Conservation (phyloP, 2,113 vertebrate genomes). For the Cisticola juncidis region DNA sequence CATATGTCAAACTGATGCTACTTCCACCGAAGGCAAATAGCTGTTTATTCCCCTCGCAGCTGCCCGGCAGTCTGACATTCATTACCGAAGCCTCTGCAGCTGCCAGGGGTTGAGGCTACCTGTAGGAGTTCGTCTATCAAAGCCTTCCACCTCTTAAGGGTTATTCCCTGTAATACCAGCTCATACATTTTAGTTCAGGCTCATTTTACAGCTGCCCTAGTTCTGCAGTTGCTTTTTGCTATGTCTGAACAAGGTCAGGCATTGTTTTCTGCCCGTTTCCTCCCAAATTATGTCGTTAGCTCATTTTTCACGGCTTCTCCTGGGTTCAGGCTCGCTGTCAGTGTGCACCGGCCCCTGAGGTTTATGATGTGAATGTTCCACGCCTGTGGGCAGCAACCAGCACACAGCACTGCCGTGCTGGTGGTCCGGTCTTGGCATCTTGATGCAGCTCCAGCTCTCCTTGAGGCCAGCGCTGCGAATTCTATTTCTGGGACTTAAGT, state of each 20-base stretch:
- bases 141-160: slow-evolving; percentile 6
- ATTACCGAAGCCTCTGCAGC: slow-evolving; percentile 36
- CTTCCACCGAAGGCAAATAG: slow-evolving; percentile 41
- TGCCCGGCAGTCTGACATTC: slow-evolving; percentile 57
- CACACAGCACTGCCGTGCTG: not conserved
- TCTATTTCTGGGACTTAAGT: not conserved
- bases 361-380: not conserved
- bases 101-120: slow-evolving; percentile 45
- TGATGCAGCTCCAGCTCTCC: not conserved
- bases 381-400: not conserved
- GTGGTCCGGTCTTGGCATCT: not conserved
- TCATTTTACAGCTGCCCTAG: not conserved
- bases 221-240: not conserved
- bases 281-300: not conserved
- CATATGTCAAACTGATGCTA: slow-evolving; percentile 48
- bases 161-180: not conserved
- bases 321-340: not conserved
- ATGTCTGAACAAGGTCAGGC: not conserved
- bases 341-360: not conserved
- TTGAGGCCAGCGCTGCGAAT: not conserved
- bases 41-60: slow-evolving; percentile 57
- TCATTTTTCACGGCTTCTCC: slow-evolving; percentile 2
- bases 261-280: not conserved
- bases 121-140: slow-evolving; percentile 36
- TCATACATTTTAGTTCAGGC: not conserved